These are phyloP conservation scores for Calypte anna DNA, from an alignment of 2,113 vertebrate species.

Conservation along the genomic window DNA sequence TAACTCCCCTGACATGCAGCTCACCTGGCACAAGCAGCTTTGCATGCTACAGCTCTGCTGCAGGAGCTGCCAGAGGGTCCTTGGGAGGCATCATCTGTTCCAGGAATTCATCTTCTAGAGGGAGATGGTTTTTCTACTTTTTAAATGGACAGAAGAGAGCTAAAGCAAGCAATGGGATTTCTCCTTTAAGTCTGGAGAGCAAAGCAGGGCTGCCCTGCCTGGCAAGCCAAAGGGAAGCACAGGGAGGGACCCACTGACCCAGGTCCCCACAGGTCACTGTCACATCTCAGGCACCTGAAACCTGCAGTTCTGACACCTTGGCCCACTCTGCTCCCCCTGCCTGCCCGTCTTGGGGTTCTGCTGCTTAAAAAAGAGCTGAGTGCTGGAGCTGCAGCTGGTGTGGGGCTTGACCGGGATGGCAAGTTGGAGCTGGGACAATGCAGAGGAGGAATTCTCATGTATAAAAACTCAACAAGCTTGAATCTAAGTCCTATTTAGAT, in stretches of 20 bases:
- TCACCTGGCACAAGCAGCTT: neutral
- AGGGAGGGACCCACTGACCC: neutral
- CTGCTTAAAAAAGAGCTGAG: neutral
- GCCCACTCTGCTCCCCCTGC: neutral
- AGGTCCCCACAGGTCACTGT: neutral
- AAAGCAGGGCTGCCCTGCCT: neutral
- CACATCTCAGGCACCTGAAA: neutral
- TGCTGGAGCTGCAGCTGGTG: neutral
- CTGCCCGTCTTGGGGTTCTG: neutral
- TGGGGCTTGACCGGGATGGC: accelerated
- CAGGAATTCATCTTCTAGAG: neutral
- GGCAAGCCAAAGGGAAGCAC: neutral
- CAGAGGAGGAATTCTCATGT: accelerated
- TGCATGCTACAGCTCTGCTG: neutral
- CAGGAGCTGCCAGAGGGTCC: neutral
- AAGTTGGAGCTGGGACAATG: neutral
- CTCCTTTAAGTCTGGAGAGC: neutral
- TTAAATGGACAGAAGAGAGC: neutral
- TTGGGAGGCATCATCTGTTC: accelerated
- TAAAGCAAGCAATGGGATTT: neutral
- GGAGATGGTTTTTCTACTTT: neutral
- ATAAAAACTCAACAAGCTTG: neutral
- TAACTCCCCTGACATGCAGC: neutral
- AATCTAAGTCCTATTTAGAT: neutral
- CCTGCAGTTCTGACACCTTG: neutral